Conservation (phyloP, 2,888 invertebrate species). For the Melangyna quadrimaculata region DNA sequence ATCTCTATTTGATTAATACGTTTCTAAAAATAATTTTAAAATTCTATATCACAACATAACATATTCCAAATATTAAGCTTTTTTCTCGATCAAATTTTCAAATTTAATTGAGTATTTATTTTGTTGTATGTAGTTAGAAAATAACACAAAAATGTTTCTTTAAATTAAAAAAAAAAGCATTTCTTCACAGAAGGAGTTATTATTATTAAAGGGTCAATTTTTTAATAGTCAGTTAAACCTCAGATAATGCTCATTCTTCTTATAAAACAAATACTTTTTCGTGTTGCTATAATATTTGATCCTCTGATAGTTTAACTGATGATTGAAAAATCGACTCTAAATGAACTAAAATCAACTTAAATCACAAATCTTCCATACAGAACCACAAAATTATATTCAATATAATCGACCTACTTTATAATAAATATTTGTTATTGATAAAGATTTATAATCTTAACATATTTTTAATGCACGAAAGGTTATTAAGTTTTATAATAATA, state of each 20-base stretch:
- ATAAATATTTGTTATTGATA: neutral
- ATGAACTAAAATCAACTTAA: no score
- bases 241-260: no score
- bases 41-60: slow-evolving; percentile 65
- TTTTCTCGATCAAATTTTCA: neutral
- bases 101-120: neutral
- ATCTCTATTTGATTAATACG: slow-evolving; percentile 35
- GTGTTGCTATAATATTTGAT: no score
- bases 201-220: no score
- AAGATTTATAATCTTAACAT: neutral
- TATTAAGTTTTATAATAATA: neutral
- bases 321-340: no score
- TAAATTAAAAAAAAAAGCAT: slow-evolving; percentile 13
- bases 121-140: neutral
- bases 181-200: slow-evolving; percentile 48
- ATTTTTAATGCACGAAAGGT: neutral
- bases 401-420: no score
- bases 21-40: slow-evolving; percentile 58
- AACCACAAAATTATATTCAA: no score
- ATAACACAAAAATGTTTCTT: neutral
- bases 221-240: no score
- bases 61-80: slow-evolving; percentile 53
- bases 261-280: no score
- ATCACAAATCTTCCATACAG: no score
- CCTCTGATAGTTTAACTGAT: no score